Evolutionary conservation across 2,797 vertebrate species (phyloP), one percentile per base, ranked within the genome.

Genomic region (Carapus acus): DNA sequence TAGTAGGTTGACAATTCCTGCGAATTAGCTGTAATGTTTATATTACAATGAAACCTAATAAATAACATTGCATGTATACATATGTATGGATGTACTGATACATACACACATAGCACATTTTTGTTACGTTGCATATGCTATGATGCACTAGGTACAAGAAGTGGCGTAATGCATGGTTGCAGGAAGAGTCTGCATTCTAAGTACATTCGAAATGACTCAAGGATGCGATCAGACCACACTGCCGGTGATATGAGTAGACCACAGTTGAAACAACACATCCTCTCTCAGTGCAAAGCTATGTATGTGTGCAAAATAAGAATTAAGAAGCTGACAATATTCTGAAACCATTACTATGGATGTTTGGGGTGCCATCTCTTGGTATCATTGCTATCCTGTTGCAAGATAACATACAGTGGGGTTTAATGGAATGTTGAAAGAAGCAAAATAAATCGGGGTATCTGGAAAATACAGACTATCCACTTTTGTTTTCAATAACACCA

Each of bases 181-280:
- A 49, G 51, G 38, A 24, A 29, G 40, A 51, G 24, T 42, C 55
- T 54, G 40, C 39, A 14, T 29, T 24, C 42, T 50, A 27, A 6
- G 4, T 36, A 43, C 27, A 43, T 17, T 36, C 54, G 37, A 58
- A 46, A 63, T 77, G 57, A 74, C 46, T 80, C 55, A 73, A 29
- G 43, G 62, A 24, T 19, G 21, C 49, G 61, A 41, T 63, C 49
- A 65, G 42, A 59, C 17, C 48, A 42, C 39, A 43, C 13, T 24
- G 34, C 48, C 33, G 55, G 41, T 37, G 43, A 62, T 42, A 58
- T 66, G 45, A 71, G 12, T 38, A 33, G 41, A 24, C 31, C 54
- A 44, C 31, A 41, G 44, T 43, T 45, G 46, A 18, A 63, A 20
- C 21, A 21, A 65, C 9, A 49, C 37, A 52, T 70, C 58, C 24